A percentile compares a stretch with the other conserved stretches of the same genome.
phyloP scores from a whole-genome alignment of 2,113 vertebrate genomes.

The Thomomys bottae region DNA sequence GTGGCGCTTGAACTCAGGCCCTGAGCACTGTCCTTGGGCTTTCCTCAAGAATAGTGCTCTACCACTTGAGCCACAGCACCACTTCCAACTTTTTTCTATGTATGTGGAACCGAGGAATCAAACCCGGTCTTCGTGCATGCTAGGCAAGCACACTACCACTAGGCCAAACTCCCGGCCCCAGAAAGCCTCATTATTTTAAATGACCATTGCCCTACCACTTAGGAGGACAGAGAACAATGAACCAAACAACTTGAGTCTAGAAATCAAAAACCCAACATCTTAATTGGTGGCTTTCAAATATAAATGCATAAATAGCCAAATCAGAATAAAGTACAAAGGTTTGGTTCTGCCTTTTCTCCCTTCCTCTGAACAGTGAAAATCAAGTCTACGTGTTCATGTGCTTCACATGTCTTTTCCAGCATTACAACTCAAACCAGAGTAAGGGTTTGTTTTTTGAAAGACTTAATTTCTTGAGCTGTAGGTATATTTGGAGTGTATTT shows the following conservation, averaged over 20 bases:
- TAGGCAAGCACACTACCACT: no score
- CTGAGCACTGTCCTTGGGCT: no score
- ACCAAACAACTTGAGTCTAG: neutral
- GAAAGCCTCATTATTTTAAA: no score
- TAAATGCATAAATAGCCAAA: slow-evolving; percentile 24
- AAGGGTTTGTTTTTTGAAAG: no score
- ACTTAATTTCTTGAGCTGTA: no score
- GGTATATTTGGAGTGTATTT: neutral
- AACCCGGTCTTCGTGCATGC: no score
- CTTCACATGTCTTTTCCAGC: slow-evolving; percentile 24
- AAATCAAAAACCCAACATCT: neutral
- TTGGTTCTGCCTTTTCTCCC: neutral
- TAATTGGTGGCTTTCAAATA: slow-evolving; percentile 1
- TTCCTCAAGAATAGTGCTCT: no score
- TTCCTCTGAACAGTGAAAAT: slow-evolving; percentile 24
- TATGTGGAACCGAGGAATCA: no score
- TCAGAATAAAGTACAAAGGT: slow-evolving; percentile 13
- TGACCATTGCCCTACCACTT: neutral
- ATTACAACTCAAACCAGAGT: neutral
- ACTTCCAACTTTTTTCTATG: no score
- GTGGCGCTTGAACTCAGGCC: no score
- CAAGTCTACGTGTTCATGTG: slow-evolving; percentile 8
- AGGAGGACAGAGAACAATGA: neutral
- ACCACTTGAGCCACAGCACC: no score
- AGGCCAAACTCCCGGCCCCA: no score